Evolutionary conservation across 2,888 invertebrate genomes (phyloP).

Genomic region (Formica aserva): DNA sequence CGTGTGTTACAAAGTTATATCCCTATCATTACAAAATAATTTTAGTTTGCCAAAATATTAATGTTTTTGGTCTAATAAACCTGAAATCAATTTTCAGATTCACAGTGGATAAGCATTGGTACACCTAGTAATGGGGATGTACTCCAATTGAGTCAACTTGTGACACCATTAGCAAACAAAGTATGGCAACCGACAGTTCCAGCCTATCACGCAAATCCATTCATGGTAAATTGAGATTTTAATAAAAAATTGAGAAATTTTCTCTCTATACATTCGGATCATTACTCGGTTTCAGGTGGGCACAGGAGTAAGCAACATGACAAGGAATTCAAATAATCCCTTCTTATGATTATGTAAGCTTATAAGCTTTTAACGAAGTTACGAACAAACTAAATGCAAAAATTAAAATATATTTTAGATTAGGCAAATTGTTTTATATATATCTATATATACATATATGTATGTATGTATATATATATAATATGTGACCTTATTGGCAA

Average conservation of each 20-base stretch:
- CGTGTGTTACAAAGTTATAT: not conserved
- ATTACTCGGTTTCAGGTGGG: constrained; percentile 79
- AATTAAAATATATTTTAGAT: constrained; percentile 81
- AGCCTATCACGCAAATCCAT: constrained; percentile 85
- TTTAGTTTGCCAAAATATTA: not conserved
- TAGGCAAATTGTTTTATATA: constrained; percentile 77
- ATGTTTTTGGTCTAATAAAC: not conserved
- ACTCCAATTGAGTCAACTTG: constrained; percentile 84
- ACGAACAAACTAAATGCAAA: constrained; percentile 81
- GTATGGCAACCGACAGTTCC: constrained; percentile 84
- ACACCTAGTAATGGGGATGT: constrained; percentile 82
- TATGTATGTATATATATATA: constrained; percentile 67
- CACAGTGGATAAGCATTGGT: constrained; percentile 82
- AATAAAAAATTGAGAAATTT: not conserved
- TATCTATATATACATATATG: not conserved
- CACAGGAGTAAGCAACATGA: constrained; percentile 81
- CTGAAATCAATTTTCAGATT: constrained; percentile 75
- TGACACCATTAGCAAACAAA: constrained; percentile 83
- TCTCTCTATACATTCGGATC: not conserved
- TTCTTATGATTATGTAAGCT: constrained; percentile 87
- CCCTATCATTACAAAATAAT: not conserved
- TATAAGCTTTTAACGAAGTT: constrained; percentile 75
- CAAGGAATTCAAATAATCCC: constrained; percentile 87
- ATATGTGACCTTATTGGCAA: constrained; percentile 81
- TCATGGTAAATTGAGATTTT: constrained; percentile 79